Evolutionary conservation across 1,140 invertebrate genomes (phyloP), one percentile per base, ranked within the genome.

Genomic region (Pachypsylla venusta): DNA sequence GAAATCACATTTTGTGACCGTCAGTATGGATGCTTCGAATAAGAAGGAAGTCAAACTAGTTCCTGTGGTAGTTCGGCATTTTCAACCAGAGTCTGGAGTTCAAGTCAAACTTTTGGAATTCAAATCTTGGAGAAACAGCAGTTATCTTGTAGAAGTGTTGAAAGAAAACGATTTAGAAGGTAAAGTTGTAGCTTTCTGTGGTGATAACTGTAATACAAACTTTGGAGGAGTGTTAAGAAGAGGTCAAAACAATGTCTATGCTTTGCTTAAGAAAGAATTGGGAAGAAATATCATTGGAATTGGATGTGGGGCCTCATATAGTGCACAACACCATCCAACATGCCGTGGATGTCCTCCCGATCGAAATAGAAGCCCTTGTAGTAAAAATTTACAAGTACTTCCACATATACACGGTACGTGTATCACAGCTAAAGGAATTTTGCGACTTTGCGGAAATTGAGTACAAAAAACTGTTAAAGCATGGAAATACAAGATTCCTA

Each of bases 321-420:
- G 13, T 68, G 7, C 65, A 68, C 54, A 68, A 69, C 57, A 40
- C 56, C 19, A 24, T 63, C 12, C 56, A 63, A 60, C 55, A 30
- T 25, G 61, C 62, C 22, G 48, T 48, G 56, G 66, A 69, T 62
- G 40, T 25, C 7, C 54, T 68, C 20, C 63, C 63, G 25, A 39
- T 68, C 60, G 66, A 70, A 57, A 35, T 68, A 16, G 64, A 70
- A 65, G 30, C 25, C 39, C 40, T 69, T 48, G 59, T 66, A 56
- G 60, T 67, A 26, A 69, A 69, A 63, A 64, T 69, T 61, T 68
- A 68, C 62, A 55, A 48, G 13, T 63, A 65, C 56, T 70, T 69
- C 60, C 62, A 61, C 58, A 66, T 67, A 27, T 70, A 67, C 57
- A 69, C 66, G 19, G 64, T 67, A 14, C 35, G 59, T 59, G 62